Evolutionary conservation across 1,140 invertebrate genomes (phyloP).

Genomic region (Bilobella aurantiaca): DNA sequence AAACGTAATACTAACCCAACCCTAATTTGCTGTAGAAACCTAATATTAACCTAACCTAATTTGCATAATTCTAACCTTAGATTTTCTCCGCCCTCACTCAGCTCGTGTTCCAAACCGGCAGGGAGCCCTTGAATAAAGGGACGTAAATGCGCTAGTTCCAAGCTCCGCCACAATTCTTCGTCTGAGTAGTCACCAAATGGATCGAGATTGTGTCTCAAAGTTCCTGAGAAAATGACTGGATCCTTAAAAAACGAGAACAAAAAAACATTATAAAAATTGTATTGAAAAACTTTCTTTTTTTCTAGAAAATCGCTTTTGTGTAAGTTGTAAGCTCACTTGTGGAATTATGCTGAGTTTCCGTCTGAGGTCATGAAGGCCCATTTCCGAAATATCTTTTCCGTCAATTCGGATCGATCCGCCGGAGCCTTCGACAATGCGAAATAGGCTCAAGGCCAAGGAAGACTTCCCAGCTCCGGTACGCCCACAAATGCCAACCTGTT

Average conservation of each 20-base stretch:
- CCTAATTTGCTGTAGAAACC: not conserved
- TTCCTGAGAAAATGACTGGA: conserved; percentile 57
- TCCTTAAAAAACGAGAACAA: conserved; percentile 36
- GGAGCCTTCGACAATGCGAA: conserved; percentile 42
- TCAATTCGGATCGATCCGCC: conserved; percentile 38
- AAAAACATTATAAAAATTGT: too few species aligned
- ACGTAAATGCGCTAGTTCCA: conserved; percentile 51
- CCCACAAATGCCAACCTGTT: conserved; percentile 16
- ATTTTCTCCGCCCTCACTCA: conserved; percentile 47
- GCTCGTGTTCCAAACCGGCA: conserved; percentile 11
- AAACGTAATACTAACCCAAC: too few species aligned
- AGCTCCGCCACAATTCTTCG: conserved; percentile 63
- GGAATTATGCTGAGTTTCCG: conserved; percentile 47
- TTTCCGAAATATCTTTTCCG: conserved; percentile 39
- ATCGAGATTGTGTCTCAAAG: conserved; percentile 69
- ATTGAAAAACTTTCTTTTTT: not conserved
- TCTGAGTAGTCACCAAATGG: conserved; percentile 70
- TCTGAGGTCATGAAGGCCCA: conserved; percentile 37
- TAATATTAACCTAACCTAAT: not conserved
- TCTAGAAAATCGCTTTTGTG: not conserved
- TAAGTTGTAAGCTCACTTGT: conserved; percentile 39
- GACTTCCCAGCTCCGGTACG: conserved; percentile 19
- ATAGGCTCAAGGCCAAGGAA: conserved; percentile 36
- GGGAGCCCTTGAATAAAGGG: not conserved
- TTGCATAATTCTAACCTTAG: conserved; percentile 40